These are phyloP conservation scores for Drosophila willistoni DNA, from an alignment of 1,140 invertebrate species.

Conservation along the genomic window DNA sequence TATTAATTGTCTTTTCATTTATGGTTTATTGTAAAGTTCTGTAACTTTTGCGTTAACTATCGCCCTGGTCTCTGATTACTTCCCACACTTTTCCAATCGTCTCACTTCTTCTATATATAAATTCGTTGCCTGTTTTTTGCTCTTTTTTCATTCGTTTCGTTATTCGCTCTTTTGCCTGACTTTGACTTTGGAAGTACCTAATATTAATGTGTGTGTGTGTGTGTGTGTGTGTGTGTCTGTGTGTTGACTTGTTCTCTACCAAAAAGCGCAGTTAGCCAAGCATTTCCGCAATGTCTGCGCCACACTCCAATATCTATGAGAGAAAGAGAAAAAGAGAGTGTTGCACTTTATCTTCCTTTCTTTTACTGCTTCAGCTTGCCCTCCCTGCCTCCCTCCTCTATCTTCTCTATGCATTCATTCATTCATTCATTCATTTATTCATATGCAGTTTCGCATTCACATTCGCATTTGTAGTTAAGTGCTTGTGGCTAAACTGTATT, in stretches of 20 bases:
- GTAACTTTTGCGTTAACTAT: too few species aligned
- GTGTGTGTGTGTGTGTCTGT: too few species aligned
- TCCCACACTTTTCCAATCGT: background rate
- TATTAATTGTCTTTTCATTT: too few species aligned
- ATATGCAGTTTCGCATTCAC: conserved; percentile 20
- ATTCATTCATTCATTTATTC: background rate
- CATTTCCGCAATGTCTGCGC: conserved; percentile 15
- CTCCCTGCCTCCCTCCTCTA: too few species aligned
- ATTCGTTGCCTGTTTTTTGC: background rate
- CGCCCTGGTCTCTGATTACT: too few species aligned
- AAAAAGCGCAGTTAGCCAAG: conserved; percentile 21
- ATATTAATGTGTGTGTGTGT: too few species aligned
- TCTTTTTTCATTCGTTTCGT: background rate
- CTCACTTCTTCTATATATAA: background rate
- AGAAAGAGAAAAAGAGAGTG: too few species aligned
- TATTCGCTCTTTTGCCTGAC: conserved; percentile 10
- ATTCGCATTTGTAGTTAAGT: conserved; percentile 80
- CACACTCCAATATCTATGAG: background rate
- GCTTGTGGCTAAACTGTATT: conserved; percentile 83
- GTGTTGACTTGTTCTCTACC: too few species aligned
- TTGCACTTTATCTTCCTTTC: background rate
- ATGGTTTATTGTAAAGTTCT: too few species aligned
- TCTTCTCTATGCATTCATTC: background rate
- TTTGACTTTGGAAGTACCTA: background rate
- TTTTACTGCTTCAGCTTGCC: too few species aligned